phyloP scores from a whole-genome alignment of 2,888 invertebrate genomes.

The Dendrolimus pini region DNA sequence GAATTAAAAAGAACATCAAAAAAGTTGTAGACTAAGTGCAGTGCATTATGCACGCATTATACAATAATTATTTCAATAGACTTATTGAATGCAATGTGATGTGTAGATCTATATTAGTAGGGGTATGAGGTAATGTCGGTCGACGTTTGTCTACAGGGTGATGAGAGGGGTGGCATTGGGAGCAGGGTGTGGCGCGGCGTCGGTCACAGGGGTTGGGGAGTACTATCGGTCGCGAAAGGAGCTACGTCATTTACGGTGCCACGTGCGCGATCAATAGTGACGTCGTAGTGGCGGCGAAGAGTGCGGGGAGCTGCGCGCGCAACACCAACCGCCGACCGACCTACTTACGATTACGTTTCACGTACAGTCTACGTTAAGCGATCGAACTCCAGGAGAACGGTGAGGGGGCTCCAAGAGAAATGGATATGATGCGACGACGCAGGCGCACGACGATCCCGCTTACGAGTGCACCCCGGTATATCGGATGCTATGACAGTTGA shows the following conservation, averaged over 20 bases:
- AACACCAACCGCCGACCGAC: slow-evolving; percentile 44
- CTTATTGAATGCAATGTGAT: slow-evolving; percentile 25
- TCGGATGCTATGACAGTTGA: too few species aligned
- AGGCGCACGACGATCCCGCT: slow-evolving; percentile 17
- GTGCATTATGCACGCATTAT: neutral
- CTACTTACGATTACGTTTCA: slow-evolving; percentile 71
- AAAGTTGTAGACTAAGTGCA: neutral
- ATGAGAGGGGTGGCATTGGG: slow-evolving; percentile 16
- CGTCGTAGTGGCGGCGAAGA: slow-evolving; percentile 43
- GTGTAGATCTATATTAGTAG: neutral
- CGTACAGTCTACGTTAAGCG: slow-evolving; percentile 67
- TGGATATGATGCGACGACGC: slow-evolving; percentile 29
- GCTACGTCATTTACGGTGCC: slow-evolving; percentile 73
- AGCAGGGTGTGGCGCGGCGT: slow-evolving; percentile 23
- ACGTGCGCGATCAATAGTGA: slow-evolving; percentile 75
- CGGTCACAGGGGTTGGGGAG: slow-evolving; percentile 33
- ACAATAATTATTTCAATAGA: neutral
- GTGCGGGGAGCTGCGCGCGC: slow-evolving; percentile 53
- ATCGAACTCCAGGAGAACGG: slow-evolving; percentile 46
- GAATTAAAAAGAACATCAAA: too few species aligned
- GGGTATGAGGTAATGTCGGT: slow-evolving; percentile 1
- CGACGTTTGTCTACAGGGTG: slow-evolving; percentile 13
- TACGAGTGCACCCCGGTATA: slow-evolving; percentile 8
- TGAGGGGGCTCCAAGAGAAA: slow-evolving; percentile 24
- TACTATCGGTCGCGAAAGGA: slow-evolving; percentile 52